Evolutionary conservation across 2,113 vertebrate genomes (phyloP).

Genomic region (Bubalus kerabau): DNA sequence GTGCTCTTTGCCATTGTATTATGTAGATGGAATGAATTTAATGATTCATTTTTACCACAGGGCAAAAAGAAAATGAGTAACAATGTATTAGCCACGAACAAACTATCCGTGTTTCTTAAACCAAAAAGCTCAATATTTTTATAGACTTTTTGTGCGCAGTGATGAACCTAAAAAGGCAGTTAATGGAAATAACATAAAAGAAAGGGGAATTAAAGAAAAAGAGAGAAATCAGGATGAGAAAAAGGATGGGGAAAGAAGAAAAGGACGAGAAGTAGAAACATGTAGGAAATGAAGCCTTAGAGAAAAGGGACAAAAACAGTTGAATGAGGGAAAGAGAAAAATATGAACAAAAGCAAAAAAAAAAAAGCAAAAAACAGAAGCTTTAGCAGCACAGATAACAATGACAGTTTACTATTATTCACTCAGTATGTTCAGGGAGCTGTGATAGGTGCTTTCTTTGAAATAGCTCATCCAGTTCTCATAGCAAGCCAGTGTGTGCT

Average conservation of each 20-base stretch:
- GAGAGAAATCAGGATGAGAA: neutral
- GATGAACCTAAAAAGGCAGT: neutral
- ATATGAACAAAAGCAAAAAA: neutral
- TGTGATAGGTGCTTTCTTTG: neutral
- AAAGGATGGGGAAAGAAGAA: neutral
- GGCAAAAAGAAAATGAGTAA: neutral
- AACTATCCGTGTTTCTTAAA: neutral
- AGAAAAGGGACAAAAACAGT: neutral
- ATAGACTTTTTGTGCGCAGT: neutral
- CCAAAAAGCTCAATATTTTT: neutral
- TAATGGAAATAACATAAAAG: neutral
- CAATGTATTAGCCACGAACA: neutral
- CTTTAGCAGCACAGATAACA: neutral
- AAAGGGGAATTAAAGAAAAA: neutral
- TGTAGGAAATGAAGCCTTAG: neutral
- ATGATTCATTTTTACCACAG: neutral
- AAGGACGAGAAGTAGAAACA: neutral
- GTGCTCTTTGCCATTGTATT: neutral
- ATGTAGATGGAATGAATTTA: neutral
- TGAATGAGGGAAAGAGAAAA: neutral
- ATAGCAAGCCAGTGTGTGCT: neutral
- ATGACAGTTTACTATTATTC: fast-evolving
- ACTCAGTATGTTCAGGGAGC: neutral
- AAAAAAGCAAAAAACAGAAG: neutral
- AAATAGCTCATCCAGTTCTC: neutral